A percentile compares a stretch with the other conserved stretches of the same genome.
phyloP scores from a whole-genome alignment of 2,113 vertebrate species.

The Eulemur rufifrons region DNA sequence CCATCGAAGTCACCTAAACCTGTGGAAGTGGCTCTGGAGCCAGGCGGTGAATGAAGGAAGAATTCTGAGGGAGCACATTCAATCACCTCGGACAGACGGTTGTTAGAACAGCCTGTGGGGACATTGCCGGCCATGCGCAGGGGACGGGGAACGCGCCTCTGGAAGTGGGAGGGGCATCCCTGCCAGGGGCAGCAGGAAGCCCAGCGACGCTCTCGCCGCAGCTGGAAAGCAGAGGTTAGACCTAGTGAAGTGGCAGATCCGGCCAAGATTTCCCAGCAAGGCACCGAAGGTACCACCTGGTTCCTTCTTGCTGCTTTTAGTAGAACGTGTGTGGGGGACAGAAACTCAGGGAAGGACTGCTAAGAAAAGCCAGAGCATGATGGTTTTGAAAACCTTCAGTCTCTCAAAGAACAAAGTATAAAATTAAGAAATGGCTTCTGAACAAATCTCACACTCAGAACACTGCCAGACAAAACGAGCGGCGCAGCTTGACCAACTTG shows the following conservation, averaged over 20 bases:
- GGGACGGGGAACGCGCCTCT: fast-evolving
- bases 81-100: not conserved
- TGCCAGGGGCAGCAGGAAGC: not conserved
- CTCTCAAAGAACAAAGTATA: not conserved
- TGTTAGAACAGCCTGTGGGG: not conserved
- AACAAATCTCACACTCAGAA: not conserved
- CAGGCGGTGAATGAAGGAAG: too few relatives aligned
- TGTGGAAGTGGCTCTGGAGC: not conserved
- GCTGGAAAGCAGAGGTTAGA: fast-evolving
- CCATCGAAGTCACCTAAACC: not conserved
- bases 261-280: not conserved
- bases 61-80: not conserved
- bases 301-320: not conserved
- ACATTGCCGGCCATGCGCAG: not conserved
- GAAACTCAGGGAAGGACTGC: not conserved
- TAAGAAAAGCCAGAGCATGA: not conserved
- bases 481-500: fast-evolving
- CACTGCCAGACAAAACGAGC: not conserved
- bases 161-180: not conserved
- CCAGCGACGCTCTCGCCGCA: fast-evolving
- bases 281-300: not conserved
- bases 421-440: not conserved
- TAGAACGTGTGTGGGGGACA: not conserved
- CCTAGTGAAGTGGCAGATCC: fast-evolving
- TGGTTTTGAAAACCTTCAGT: too few relatives aligned